Evolutionary conservation across 1,140 invertebrate species (phyloP).

Genomic region (Octopus bimaculoides): DNA sequence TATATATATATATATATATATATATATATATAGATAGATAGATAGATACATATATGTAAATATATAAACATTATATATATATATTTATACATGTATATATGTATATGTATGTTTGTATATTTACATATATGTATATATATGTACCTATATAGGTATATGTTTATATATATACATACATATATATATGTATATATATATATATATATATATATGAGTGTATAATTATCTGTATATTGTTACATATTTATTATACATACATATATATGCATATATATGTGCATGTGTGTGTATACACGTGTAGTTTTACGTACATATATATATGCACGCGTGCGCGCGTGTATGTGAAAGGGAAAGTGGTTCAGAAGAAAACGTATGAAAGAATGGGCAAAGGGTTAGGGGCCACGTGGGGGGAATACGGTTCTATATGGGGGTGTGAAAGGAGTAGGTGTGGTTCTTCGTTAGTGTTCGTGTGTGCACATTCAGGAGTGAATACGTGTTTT

Average conservation of each 20-base stretch:
- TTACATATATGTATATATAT: neutral
- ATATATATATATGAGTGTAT: neutral
- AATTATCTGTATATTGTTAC: neutral
- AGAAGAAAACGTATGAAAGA: neutral
- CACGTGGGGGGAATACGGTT: neutral
- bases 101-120: neutral
- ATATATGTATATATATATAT: neutral
- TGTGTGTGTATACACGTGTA: neutral
- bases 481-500: neutral
- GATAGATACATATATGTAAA: neutral
- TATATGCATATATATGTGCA: neutral
- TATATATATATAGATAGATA: neutral
- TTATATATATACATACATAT: too few species aligned
- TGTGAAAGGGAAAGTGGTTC: neutral
- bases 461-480: neutral
- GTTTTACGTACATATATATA: neutral
- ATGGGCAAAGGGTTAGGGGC: neutral
- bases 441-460: neutral
- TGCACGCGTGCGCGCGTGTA: neutral
- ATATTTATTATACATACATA: too few species aligned
- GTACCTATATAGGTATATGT: neutral
- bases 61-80: neutral
- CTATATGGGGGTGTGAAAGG: neutral
- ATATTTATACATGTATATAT: neutral
- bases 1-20: conserved; percentile 7